phyloP scores from a whole-genome alignment of 2,113 vertebrate genomes.

The Pelmatolapia mariae region DNA sequence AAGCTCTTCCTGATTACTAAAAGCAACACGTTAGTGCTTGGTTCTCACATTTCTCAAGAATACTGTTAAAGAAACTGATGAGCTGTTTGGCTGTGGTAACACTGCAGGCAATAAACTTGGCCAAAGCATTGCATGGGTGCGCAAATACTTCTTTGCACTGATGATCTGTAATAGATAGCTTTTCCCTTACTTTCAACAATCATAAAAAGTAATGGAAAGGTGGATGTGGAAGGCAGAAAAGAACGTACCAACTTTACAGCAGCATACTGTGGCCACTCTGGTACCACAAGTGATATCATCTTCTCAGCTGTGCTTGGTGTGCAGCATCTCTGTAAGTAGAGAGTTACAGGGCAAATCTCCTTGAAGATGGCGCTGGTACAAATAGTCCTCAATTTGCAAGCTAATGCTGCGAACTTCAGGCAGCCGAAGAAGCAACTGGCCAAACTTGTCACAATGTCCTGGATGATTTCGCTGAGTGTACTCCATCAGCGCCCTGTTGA shows the following conservation, averaged over 20 bases:
- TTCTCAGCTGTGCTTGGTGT: constrained; percentile 73
- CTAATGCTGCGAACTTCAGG: constrained; percentile 79
- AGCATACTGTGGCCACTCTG: not conserved
- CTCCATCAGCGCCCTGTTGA: constrained; percentile 78
- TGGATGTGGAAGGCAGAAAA: not conserved
- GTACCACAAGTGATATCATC: not conserved
- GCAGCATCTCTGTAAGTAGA: constrained; percentile 78
- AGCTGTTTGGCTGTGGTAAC: constrained; percentile 13
- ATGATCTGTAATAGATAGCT: not conserved
- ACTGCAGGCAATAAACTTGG: constrained; percentile 12
- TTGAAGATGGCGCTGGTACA: constrained; percentile 78
- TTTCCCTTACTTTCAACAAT: not conserved
- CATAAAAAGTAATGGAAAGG: not conserved
- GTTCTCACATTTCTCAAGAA: not conserved
- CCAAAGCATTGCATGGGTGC: not conserved
- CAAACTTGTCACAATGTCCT: constrained; percentile 74
- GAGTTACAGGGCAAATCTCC: constrained; percentile 81
- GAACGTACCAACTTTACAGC: not conserved
- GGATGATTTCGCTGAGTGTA: constrained; percentile 67
- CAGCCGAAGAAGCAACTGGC: constrained; percentile 75
- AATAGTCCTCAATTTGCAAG: constrained; percentile 77
- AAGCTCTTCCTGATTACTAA: not conserved
- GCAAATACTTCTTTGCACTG: not conserved
- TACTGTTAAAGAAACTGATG: not conserved
- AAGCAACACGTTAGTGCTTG: not conserved